These are phyloP conservation scores for Chymomyza fuscimana DNA, from an alignment of 2,888 invertebrate genomes.

Conservation along the genomic window DNA sequence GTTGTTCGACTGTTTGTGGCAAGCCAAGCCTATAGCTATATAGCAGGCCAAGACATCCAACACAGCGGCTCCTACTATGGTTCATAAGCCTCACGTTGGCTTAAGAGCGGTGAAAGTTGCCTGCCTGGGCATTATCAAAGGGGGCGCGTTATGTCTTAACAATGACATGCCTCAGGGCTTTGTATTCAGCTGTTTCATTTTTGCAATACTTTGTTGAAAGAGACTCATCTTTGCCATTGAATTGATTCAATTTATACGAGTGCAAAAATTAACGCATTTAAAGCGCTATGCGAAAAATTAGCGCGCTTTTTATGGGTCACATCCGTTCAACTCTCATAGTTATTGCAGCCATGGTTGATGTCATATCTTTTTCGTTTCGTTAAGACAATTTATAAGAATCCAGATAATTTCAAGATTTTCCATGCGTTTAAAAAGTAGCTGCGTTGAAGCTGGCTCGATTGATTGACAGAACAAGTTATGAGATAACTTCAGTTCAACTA, in stretches of 20 bases:
- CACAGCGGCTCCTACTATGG: not conserved
- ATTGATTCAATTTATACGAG: not conserved
- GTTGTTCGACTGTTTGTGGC: conserved; percentile 15
- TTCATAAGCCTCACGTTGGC: not conserved
- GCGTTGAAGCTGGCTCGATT: too few relatives aligned
- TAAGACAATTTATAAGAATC: not conserved
- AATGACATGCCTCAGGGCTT: not conserved
- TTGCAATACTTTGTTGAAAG: not conserved
- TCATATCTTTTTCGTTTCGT: not conserved
- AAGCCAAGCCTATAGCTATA: not conserved
- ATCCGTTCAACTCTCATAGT: not conserved
- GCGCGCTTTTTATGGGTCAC: not conserved
- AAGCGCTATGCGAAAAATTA: not conserved
- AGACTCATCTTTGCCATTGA: not conserved
- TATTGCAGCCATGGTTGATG: not conserved
- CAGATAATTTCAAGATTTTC: not conserved
- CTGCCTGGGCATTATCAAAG: not conserved
- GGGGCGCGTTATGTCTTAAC: not conserved
- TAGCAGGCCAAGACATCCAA: too few relatives aligned
- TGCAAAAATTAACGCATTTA: not conserved
- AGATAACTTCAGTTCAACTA: too few relatives aligned
- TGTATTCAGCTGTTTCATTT: not conserved
- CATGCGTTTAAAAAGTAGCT: too few relatives aligned
- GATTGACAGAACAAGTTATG: too few relatives aligned
- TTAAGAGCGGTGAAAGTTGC: not conserved